These are phyloP conservation scores for Palythoa heliodiscus DNA, from an alignment of 92 coral and sea anemone genomes.

Conservation along the genomic window DNA sequence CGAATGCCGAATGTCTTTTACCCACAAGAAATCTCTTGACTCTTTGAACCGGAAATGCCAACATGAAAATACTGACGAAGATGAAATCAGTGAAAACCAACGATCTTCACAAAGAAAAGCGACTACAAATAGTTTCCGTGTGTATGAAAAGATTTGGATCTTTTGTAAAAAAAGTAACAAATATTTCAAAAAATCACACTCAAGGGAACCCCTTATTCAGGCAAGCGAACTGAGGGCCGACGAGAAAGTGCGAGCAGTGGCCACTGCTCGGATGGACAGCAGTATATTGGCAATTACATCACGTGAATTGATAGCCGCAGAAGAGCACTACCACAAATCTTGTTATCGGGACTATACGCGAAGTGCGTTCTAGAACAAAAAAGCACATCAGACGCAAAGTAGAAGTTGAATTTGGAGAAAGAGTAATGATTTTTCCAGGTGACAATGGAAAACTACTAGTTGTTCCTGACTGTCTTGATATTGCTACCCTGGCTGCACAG, in stretches of 20 bases:
- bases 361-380: constrained; percentile 16
- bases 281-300: constrained; percentile 51
- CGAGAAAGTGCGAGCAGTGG: constrained; percentile 56
- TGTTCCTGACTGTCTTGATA: constrained; percentile 23
- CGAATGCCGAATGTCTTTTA: constrained; percentile 34
- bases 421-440: constrained; percentile 17
- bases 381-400: constrained; percentile 28
- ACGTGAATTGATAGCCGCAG: constrained; percentile 51
- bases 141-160: constrained; percentile 49
- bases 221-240: constrained; percentile 49
- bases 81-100: constrained; percentile 38
- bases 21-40: constrained; percentile 36
- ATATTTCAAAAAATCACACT: constrained; percentile 29
- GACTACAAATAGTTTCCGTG: constrained; percentile 44
- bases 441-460: constrained; percentile 31
- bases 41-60: constrained; percentile 1
- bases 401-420: constrained; percentile 25
- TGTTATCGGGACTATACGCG: constrained; percentile 53
- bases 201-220: constrained; percentile 31
- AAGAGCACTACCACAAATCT: constrained; percentile 61
- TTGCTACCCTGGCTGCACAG: constrained; percentile 7
- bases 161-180: constrained; percentile 45
- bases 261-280: constrained; percentile 52
- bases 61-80: constrained; percentile 30
- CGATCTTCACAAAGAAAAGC: constrained; percentile 44